Evolutionary conservation across 2,113 vertebrate genomes (phyloP).

Genomic region (Pangasianodon gigas): DNA sequence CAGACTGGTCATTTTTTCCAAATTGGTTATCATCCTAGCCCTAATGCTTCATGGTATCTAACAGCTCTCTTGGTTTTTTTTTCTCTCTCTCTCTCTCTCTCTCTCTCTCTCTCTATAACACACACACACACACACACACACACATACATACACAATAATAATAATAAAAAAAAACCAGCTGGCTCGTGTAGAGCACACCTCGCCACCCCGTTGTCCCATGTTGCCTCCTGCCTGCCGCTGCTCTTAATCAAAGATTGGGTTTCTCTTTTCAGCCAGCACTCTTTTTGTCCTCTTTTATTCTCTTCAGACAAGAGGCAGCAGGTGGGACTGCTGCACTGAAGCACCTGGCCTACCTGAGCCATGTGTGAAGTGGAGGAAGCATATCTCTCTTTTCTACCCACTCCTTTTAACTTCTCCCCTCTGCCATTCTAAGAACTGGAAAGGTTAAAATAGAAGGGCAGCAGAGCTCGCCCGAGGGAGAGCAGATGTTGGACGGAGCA

Average conservation of each 20-base stretch:
- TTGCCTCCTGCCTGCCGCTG: slow-evolving; percentile 35
- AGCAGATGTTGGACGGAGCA: slow-evolving; percentile 65
- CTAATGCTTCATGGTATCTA: neutral
- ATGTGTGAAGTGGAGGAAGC: slow-evolving; percentile 47
- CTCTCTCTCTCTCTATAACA: neutral
- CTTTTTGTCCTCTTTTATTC: slow-evolving; percentile 58
- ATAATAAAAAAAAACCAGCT: neutral
- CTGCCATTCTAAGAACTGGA: slow-evolving; percentile 47
- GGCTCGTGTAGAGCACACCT: slow-evolving; percentile 41
- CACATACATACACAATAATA: neutral
- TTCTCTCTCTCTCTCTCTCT: neutral
- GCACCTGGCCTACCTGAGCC: slow-evolving; percentile 65
- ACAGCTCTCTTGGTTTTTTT: neutral
- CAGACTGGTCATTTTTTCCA: neutral
- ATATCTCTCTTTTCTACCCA: slow-evolving; percentile 43
- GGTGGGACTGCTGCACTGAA: slow-evolving; percentile 53
- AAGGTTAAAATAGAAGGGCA: slow-evolving; percentile 44
- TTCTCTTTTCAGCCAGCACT: slow-evolving; percentile 27
- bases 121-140: neutral
- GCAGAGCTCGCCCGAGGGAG: slow-evolving; percentile 29
- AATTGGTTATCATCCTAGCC: neutral
- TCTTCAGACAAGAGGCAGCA: slow-evolving; percentile 61
- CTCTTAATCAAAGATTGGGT: slow-evolving; percentile 50
- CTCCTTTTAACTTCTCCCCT: slow-evolving; percentile 52
- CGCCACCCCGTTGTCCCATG: neutral